Evolutionary conservation across 2,888 invertebrate species (phyloP), one percentile per base, ranked within the genome.

Genomic region (Caenorhabditis panamensis): DNA sequence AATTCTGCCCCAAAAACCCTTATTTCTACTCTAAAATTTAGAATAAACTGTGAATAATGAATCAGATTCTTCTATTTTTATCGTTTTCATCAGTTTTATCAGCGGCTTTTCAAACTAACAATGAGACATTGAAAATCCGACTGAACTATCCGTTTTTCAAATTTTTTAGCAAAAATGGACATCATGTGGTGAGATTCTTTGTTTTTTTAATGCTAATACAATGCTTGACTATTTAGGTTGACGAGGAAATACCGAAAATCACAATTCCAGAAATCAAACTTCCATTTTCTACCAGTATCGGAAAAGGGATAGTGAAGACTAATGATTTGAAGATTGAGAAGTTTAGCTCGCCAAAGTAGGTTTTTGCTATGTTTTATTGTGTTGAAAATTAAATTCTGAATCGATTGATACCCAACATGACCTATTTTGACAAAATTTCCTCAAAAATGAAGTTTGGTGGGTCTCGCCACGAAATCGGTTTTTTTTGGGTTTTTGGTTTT

Each of bases 181-280:
- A 83, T 78, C 79, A 79, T 71, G 75, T 84, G 49, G 84, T 84
- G 26, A 67, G 63, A n/a, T n/a, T n/a, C n/a, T n/a, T n/a, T n/a
- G n/a, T n/a, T n/a, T n/a, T n/a, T n/a, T n/a, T n/a, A n/a, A n/a
- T n/a, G n/a, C n/a, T n/a, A n/a, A n/a, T n/a, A n/a, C n/a, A n/a
- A n/a, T n/a, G n/a, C n/a, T n/a, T n/a, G n/a, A 22, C 44, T 44
- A 1, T 31, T 53, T 24, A 88, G 88, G 82, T 88, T 1, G 86
- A 84, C 49, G 81, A 83, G 66, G 89, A 89, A 62, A 83, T 89
- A 51, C 88, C 88, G n/a, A 85, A 87, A 41, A 83, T 88, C 22
- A 79, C 61, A 13, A 86, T 88, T 53, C 89, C 89, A 8, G 73
- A 78, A 24, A 84, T 89, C 26, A 79, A 68, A 8, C 53, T 88